Evolutionary conservation across 2,113 vertebrate species (phyloP), one percentile per base, ranked within the genome.

Genomic region (Brachyhypopomus occidentalis): DNA sequence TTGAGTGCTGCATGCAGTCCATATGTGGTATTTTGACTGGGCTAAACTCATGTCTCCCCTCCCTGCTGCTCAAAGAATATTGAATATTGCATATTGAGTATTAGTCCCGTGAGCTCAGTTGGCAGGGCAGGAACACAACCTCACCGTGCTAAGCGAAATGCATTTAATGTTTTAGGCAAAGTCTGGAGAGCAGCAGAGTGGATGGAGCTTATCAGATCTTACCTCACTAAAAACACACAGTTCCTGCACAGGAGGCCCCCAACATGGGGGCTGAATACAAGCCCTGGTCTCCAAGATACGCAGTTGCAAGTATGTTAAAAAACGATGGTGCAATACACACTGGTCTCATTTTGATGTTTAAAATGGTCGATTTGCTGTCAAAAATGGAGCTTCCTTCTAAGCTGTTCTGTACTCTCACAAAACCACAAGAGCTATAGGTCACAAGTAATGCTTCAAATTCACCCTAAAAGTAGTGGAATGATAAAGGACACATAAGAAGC

Each of bases 21-120:
- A 34, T 34, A 36, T 7, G 6, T 19, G 64, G 30, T 34, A 8
- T 34, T 36, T 67, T 19, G 17, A 67, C 27, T n/a, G 75, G 63
- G 52, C 14, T 59, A 69, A 27, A 67, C 62, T 14, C 17, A 72
- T 81, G 48, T 56, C 25, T 34, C 62, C 38, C 17, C 72, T 82
- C 62, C 74, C 74, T 70, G 66, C 38, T 70, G 73, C 66, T 82
- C 76, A 77, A 70, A 77, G 58, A 69, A 70, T 82, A 82, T 82
- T 82, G 80, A 82, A 52, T 52, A 14, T 52, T 52, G 45, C 8
- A 52, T 52, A 52, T 12, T 52, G 45, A 45, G 41, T 45, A 45
- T 82, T 82, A 55, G 52, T 72, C 66, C 66, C 62, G 8, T 0
- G 80, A 82, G 66, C 66, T 25, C 74, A 71, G 70, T 77, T 75